These are phyloP conservation scores for Lineus longissimus DNA, from an alignment of 1,140 invertebrate genomes.

Conservation along the genomic window DNA sequence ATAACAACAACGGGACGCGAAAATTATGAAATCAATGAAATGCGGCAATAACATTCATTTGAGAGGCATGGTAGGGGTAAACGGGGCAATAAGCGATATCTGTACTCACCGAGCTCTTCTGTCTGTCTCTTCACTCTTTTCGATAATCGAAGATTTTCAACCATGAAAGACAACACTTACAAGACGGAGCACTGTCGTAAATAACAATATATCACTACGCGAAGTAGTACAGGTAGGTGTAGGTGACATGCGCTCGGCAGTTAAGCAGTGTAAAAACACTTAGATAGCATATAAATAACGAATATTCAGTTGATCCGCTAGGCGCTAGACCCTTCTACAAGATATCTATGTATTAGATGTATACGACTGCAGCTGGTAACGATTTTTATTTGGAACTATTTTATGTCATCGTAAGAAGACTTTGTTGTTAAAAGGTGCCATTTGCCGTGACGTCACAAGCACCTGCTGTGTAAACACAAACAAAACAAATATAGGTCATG, in stretches of 20 bases:
- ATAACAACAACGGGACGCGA: slow-evolving; percentile 15
- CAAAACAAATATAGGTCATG: slow-evolving; percentile 18
- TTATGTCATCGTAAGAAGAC: slow-evolving; percentile 17
- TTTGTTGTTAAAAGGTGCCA: slow-evolving; percentile 31
- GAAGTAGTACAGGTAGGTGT: not conserved
- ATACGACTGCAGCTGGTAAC: too few species aligned
- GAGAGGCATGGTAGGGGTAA: not conserved
- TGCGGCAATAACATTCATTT: not conserved
- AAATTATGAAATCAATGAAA: not conserved
- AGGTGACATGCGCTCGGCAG: too few species aligned
- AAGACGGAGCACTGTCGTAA: slow-evolving; percentile 30
- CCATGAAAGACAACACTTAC: slow-evolving; percentile 36
- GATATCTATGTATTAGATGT: not conserved
- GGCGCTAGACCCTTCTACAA: not conserved
- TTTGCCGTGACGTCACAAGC: slow-evolving; percentile 38
- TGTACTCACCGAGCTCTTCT: too few species aligned
- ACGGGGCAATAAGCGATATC: not conserved
- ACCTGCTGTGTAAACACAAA: slow-evolving; percentile 46
- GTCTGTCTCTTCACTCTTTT: too few species aligned
- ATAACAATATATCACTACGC: slow-evolving; percentile 42
- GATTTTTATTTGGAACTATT: slow-evolving; percentile 9
- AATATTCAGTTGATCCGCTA: too few species aligned
- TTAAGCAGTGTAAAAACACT: too few species aligned
- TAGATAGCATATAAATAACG: too few species aligned
- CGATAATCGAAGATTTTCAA: too few species aligned